Evolutionary conservation across 2,113 vertebrate genomes (phyloP), one percentile per base, ranked within the genome.

Genomic region (Albula glossodonta): DNA sequence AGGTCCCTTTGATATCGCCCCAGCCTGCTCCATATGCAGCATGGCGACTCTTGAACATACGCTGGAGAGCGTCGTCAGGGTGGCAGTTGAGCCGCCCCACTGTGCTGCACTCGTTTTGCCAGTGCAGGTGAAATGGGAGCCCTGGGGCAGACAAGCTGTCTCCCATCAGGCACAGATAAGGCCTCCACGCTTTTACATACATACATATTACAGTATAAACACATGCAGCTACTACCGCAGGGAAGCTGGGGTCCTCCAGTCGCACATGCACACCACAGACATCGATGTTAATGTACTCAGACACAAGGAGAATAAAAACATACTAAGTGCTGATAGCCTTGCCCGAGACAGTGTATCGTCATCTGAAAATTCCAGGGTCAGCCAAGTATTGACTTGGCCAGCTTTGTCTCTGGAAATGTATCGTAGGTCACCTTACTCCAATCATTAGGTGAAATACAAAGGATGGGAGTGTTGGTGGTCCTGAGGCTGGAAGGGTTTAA

Each of bases 131-230:
- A 92, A 91, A 91, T 91, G 87, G 89, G 85, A 50, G 84, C 90
- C 91, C 89, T 84, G 78, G 90, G 90, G 90, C 87, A 86, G 88
- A 91, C 90, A 89, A 90, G 92, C 92, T 92, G 92, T 91, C 90
- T 91, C 86, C 86, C 70, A 88, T 83, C 81, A 88, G 87, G 84
- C 80, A 82, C 88, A 79, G 92, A 92, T 92, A 92, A 92, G 89
- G 86, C 84, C 86, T 85, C 81, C 88, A 51, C 56, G 87, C 83
- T 89, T 83, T 90, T 88, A 90, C 89, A 91, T 88, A 91, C 87
- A 90, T 86, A 90, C 87, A 88, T 82, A 86, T 83, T 74, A 85
- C 56, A 80, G 78, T 56, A 81, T 56, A 66, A 81, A 85, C 66
- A 56, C 79, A 84, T 78, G 22, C 70, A 25, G 77, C 83, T 56